Evolutionary conservation across 1,140 invertebrate species (phyloP).

Genomic region (Drosophila ficusphila): DNA sequence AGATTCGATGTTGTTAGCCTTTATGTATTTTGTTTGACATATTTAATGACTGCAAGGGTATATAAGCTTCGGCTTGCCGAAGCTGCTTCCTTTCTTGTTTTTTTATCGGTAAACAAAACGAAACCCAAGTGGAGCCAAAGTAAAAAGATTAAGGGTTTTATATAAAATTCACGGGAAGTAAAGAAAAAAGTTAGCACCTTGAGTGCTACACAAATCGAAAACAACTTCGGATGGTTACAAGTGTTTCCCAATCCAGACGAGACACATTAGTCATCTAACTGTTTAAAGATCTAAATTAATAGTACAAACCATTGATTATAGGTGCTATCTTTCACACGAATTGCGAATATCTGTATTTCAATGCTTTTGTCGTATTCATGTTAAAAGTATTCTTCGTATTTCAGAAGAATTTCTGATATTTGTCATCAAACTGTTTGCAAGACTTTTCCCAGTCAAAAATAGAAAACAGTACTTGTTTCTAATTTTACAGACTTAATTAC

Average conservation of each 20-base stretch:
- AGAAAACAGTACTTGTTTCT: no score
- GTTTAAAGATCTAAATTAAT: conserved; percentile 6
- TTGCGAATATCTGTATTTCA: background rate
- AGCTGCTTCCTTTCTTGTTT: no score
- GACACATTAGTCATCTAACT: conserved; percentile 19
- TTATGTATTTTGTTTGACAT: no score
- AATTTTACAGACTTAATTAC: no score
- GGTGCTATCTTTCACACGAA: conserved; percentile 28
- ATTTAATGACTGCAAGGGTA: no score
- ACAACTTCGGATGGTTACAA: background rate
- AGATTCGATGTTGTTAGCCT: no score
- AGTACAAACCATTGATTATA: conserved; percentile 1
- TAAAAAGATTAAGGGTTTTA: conserved; percentile 5
- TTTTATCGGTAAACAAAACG: conserved; percentile 4
- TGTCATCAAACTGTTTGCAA: no score
- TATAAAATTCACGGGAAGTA: conserved; percentile 7
- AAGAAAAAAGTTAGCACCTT: conserved; percentile 15
- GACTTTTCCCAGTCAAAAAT: no score
- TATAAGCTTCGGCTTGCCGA: no score
- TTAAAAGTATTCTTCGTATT: conserved; percentile 1
- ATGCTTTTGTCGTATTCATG: background rate
- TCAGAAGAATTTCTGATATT: no score
- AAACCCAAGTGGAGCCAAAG: background rate
- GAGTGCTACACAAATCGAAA: background rate
- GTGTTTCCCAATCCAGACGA: background rate